Base-by-base conservation (phyloP, 2,797 vertebrate species). In the Alfaro cultratus region DNA sequence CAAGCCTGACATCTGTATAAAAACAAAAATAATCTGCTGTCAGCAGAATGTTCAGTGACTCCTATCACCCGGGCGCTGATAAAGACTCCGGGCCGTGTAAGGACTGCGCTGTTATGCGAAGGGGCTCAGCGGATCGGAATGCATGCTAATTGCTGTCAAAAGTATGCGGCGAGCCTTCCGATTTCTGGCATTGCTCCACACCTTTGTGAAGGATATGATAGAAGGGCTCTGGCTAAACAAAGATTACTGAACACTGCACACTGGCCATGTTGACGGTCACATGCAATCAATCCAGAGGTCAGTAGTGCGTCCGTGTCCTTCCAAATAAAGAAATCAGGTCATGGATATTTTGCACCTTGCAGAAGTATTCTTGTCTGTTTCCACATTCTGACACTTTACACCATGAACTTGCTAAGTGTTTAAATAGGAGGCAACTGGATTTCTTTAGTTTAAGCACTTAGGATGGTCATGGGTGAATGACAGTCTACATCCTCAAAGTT, bases 41-140 rank as follows among this genome's bases (percentile, higher is more conserved):
- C 96, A 97, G 96, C 96, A 96, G 93, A 97, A 97, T 95, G 95
- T 95, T 95, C 94, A 93, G 91, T 91, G 95, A 95, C 93, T 96
- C 96, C 95, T 96, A 97, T 97, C 96, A 96, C 93, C 96, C 92
- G 80, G 90, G 84, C 87, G 87, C 91, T 78, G 96, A 96, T 94
- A 94, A 92, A 94, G 95, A 96, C 94, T 93, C 94, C 89, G 92
- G 95, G 92, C 91, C 95, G 96, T 93, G 95, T 90, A 91, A 95
- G 95, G 95, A 93, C 94, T 94, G 95, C 94, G 93, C 94, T 96
- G 94, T 95, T 97, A 95, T 92, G 94, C 93, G 93, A 95, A 92
- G 93, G 29, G 93, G 93, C 97, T 98, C 97, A 97, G 97, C 97
- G 97, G 97, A 97, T 97, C 91, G 97, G 97, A 99, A 98, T 98